Evolutionary conservation across 2,888 invertebrate species (phyloP), one percentile per base, ranked within the genome.

Genomic region (Oscheius sp.): DNA sequence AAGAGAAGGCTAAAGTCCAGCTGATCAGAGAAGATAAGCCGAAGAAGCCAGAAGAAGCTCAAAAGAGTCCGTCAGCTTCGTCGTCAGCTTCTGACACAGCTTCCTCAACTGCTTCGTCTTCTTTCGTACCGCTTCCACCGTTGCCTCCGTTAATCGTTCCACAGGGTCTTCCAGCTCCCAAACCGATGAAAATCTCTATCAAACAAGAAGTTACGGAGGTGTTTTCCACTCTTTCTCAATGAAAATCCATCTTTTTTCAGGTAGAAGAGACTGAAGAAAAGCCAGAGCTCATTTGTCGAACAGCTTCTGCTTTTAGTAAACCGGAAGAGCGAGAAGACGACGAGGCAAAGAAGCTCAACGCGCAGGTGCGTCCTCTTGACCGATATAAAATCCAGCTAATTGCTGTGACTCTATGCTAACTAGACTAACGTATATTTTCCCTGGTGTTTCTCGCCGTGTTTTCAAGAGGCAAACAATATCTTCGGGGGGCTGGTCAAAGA

Each of bases 41-140:
- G n/a, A 71, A 59, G 61, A 71, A 71, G 56, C 46, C 27, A 16
- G 66, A 64, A 45, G 77, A 77, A 41, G 74, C 73, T 1, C 80
- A 80, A 45, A 80, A 80, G 46, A 74, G 74, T 41, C 80, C 80
- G 16, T 74, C 74, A 12, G 78, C 81, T 12, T 73, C 72, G 1
- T 81, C 81, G 12, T 79, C 79, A 0, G 81, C 81, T n/a, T 81
- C 81, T 18, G 81, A 81, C 56, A 81, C 81, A 46, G 78, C 81
- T 2, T 81, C 81, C 16, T 81, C 81, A 16, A 78, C 81, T 2
- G 73, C 77, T 6, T 76, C 79, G 2, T 79, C 81, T 7, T 73
- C 74, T 49, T 53, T 45, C 0, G 68, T 29, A 29, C 46, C 46
- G 52, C 64, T 69, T 16, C 63, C 69, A 1, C 69, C 76, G 7